phyloP scores from a whole-genome alignment of 2,797 vertebrate genomes.

The Premnoplex brunnescens region DNA sequence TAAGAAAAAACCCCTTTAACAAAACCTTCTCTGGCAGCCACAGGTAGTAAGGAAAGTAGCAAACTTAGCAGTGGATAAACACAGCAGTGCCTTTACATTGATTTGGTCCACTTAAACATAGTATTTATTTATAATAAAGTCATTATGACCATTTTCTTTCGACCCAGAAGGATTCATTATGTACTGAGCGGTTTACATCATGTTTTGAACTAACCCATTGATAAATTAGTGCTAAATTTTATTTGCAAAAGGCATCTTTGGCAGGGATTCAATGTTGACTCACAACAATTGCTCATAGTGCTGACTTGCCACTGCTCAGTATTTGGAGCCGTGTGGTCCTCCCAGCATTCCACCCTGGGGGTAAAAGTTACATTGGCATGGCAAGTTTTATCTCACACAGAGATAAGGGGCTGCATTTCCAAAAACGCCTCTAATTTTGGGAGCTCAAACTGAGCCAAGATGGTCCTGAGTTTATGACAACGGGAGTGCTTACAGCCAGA shows the following conservation, averaged over 20 bases:
- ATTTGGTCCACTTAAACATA: not conserved
- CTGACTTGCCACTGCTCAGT: conserved; percentile 10
- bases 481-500: not conserved
- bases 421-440: not conserved
- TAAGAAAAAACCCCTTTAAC: rapidly evolving
- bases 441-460: not conserved
- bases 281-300: not conserved
- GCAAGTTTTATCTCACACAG: not conserved
- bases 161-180: not conserved
- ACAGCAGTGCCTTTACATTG: not conserved
- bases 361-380: not conserved
- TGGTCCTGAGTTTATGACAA: not conserved
- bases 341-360: not conserved
- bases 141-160: not conserved
- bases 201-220: conserved; percentile 22
- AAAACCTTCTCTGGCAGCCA: not conserved
- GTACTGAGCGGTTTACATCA: conserved; percentile 2
- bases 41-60: not conserved
- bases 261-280: conserved; percentile 27
- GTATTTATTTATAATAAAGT: not conserved
- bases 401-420: not conserved
- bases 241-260: conserved; percentile 52
- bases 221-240: conserved; percentile 38
- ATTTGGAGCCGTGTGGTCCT: not conserved
- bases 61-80: not conserved